phyloP scores from a whole-genome alignment of 64 coral and sea anemone species.

The Hydrozoanthus tunicans region DNA sequence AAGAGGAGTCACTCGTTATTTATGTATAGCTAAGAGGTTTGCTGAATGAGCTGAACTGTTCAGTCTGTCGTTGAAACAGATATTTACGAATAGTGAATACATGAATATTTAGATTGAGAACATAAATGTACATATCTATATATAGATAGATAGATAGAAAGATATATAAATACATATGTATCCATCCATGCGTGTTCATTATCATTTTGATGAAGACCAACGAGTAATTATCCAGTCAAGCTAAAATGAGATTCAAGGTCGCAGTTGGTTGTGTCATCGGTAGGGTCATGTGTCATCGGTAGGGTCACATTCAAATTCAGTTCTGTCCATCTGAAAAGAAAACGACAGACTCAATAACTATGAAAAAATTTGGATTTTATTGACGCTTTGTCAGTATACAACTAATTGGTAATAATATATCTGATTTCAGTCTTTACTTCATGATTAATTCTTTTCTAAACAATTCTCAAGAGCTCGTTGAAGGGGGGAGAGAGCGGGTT shows the following conservation, averaged over 20 bases:
- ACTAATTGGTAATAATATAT: not conserved
- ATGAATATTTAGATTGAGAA: no score
- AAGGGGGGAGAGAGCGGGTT: no score
- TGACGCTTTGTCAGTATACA: not conserved
- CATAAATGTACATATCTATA: no score
- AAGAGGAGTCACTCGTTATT: no score
- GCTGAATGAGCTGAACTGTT: not conserved
- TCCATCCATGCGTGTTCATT: not conserved
- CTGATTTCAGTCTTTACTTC: not conserved
- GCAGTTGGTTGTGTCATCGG: no score
- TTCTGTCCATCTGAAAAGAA: conserved; percentile 33
- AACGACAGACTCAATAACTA: not conserved
- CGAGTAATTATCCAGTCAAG: no score
- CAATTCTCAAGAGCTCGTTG: no score
- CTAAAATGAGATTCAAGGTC: no score
- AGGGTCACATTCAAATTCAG: not conserved
- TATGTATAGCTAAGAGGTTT: not conserved
- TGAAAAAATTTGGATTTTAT: conserved; percentile 23
- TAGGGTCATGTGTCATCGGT: not conserved
- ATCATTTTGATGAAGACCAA: no score
- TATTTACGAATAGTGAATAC: no score
- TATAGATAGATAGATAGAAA: no score
- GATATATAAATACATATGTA: no score
- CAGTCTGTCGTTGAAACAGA: not conserved
- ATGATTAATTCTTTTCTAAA: not conserved